phyloP scores from a whole-genome alignment of 2,113 vertebrate species.

The Nothocercus nigrocapillus region DNA sequence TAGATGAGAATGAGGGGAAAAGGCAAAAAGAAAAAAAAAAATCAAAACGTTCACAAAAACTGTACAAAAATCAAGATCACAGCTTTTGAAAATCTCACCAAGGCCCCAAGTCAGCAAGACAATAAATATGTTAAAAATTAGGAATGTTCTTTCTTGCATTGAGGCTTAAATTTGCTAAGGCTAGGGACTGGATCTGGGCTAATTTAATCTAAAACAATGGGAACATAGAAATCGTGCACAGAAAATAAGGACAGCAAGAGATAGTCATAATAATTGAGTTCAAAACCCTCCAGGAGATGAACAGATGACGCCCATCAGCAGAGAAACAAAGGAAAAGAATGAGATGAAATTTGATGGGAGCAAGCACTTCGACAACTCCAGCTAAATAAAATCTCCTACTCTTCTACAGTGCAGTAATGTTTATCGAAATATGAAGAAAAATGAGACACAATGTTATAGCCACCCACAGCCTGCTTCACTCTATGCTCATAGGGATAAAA shows the following conservation, averaged over 20 bases:
- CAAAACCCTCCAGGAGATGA: constrained; percentile 26
- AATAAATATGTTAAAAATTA: not conserved
- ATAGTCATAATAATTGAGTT: constrained; percentile 29
- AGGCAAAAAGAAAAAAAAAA: not conserved
- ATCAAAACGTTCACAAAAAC: not conserved
- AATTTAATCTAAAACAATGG: constrained; percentile 19
- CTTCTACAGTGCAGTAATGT: constrained; percentile 10
- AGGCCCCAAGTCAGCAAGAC: not conserved
- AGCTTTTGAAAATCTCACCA: not conserved
- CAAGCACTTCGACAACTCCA: constrained; percentile 20
- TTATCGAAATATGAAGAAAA: constrained; percentile 49
- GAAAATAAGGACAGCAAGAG: constrained; percentile 37
- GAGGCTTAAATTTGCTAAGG: not conserved
- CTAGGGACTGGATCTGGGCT: not conserved
- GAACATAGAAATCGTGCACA: constrained; percentile 23
- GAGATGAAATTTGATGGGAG: constrained; percentile 20
- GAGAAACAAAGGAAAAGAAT: not conserved
- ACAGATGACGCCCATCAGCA: constrained; percentile 23
- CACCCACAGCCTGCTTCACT: constrained; percentile 29
- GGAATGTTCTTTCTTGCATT: not conserved
- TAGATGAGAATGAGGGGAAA: not conserved
- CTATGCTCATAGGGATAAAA: constrained; percentile 28
- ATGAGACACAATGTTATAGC: not conserved
- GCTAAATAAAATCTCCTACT: constrained; percentile 47
- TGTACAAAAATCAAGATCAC: not conserved